Evolutionary conservation across 2,797 vertebrate genomes (phyloP).

Genomic region (Sebastolobus altivelis): DNA sequence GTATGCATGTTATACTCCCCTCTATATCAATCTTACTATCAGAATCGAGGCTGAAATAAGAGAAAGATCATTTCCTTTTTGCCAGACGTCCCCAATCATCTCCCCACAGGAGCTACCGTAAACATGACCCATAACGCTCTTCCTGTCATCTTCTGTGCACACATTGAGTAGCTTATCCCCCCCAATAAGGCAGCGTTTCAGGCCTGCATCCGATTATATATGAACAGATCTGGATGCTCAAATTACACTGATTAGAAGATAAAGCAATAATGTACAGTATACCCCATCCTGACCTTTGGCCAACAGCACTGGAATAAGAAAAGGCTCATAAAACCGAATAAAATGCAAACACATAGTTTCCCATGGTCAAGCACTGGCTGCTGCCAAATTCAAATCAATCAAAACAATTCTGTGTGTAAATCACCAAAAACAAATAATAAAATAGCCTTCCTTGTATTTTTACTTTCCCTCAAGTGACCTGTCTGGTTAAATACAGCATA

Average conservation of each 20-base stretch:
- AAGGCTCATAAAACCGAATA: conserved; percentile 32
- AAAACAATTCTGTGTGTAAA: conserved; percentile 17
- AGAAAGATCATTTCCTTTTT: conserved; percentile 18
- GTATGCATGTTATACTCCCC: background rate
- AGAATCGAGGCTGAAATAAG: conserved; percentile 3
- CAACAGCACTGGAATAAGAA: conserved; percentile 28
- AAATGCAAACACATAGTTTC: conserved; percentile 57
- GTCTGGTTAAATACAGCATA: background rate
- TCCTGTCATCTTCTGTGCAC: conserved; percentile 39
- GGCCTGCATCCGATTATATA: conserved; percentile 41
- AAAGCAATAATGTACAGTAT: conserved; percentile 37
- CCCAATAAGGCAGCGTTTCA: conserved; percentile 7
- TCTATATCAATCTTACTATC: background rate
- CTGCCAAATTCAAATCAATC: conserved; percentile 53
- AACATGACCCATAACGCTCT: conserved; percentile 33
- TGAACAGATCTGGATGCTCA: conserved; percentile 35
- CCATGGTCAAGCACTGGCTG: conserved; percentile 37
- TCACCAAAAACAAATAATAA: conserved; percentile 14
- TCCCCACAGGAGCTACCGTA: conserved; percentile 33
- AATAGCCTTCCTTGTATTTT: background rate
- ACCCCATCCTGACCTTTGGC: conserved; percentile 23
- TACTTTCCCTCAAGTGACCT: background rate
- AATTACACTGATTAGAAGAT: conserved; percentile 38
- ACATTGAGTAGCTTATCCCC: conserved; percentile 24
- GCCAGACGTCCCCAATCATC: conserved; percentile 8